Base-by-base conservation (phyloP, 2,113 vertebrate species). In the Prinia subflava region DNA sequence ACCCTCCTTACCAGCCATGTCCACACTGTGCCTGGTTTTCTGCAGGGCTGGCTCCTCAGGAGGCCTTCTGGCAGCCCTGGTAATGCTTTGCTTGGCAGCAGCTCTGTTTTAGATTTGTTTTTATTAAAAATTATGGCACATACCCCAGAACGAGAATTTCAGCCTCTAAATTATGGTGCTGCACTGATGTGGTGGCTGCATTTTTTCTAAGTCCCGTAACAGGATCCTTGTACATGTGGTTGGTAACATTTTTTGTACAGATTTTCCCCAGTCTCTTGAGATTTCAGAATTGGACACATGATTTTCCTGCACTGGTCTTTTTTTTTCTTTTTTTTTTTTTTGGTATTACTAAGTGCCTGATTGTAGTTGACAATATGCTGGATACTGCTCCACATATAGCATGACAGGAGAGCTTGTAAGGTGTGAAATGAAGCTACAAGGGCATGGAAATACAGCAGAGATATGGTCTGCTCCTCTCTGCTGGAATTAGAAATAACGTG, bases 11-110 rank as follows among this genome's bases (percentile, higher is more conserved):
- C 46, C 49, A 83, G 9, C 31, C 27, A 1, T 23, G 17, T 41
- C 89, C 90, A 84, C 81, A 71, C 17, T 0, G 12, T 82, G 73
- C 53, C 73, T 92, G 44, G 30, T 84, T 94, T 74, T 81, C 52
- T 92, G 73, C 27, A 64, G 86, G 89, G 17, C 80, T 92, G 89
- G 64, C 47, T 75, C 81, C 62, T 84, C 69, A 57, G 44, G 33
- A 74, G n/a, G 39, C 56, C 73, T 91, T 78, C 73, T 92, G 86
- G 91, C 94, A 89, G 74, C 52, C 60, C 73, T 60, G 49, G 65
- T 78, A 89, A 68, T 89, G 86, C 81, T 94, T 92, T 94, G 13
- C 57, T 91, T 97, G 94, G 95, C 95, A 94, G 60, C 60, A 87
- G n/a, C 49, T 94, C 21, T 82, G 60, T 68, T 91, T 91, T 49